Evolutionary conservation across 2,113 vertebrate species (phyloP).

Genomic region (Blennius ocellaris): DNA sequence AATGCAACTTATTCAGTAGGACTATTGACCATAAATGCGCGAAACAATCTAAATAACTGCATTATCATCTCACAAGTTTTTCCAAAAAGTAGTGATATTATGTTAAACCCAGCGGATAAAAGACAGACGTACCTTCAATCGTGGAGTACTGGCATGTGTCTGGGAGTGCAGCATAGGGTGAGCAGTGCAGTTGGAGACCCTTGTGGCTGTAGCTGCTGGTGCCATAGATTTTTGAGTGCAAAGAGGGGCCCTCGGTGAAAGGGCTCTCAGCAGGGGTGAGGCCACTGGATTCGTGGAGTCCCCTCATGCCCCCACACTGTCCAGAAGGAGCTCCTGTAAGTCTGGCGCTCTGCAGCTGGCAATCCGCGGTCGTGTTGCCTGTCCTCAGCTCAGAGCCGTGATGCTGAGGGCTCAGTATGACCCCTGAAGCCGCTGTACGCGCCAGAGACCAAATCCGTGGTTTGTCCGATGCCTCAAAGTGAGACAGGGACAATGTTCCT

Average conservation of each 20-base stretch:
- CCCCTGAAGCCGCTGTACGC: constrained; percentile 86
- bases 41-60: not conserved
- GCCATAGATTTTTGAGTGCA: constrained; percentile 85
- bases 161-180: constrained; percentile 82
- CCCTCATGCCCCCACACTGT: constrained; percentile 66
- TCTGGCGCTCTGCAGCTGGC: constrained; percentile 77
- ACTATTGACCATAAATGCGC: not conserved
- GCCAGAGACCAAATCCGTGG: constrained; percentile 96
- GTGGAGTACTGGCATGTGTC: constrained; percentile 88
- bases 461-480: constrained; percentile 86
- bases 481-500: constrained; percentile 73
- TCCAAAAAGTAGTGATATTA: not conserved
- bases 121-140: constrained; percentile 86
- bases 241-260: constrained; percentile 75
- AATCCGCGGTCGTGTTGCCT: constrained; percentile 73
- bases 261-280: constrained; percentile 72
- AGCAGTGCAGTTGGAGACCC: constrained; percentile 86
- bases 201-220: constrained; percentile 84
- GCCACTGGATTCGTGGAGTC: constrained; percentile 74
- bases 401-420: constrained; percentile 75
- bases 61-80: not conserved
- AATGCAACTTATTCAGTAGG: not conserved
- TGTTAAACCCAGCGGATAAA: not conserved
- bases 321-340: constrained; percentile 58
- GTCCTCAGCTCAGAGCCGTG: constrained; percentile 74